Conservation (phyloP, 2,888 invertebrate species). For the Eudemis profundana region DNA sequence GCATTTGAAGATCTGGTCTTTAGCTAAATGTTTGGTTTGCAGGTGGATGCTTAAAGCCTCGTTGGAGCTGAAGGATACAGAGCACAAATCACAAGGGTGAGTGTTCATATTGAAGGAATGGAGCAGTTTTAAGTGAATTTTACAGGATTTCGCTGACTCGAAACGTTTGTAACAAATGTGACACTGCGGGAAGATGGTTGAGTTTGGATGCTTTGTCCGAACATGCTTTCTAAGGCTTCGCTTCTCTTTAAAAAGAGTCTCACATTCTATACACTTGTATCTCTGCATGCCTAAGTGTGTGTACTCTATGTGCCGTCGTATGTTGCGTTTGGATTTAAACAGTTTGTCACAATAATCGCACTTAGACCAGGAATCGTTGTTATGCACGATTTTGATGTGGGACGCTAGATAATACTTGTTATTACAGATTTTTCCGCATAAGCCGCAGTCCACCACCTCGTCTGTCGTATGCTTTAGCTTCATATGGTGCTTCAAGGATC, state of each 20-base stretch:
- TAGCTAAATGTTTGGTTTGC: slow-evolving; percentile 66
- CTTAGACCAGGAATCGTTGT: slow-evolving; percentile 62
- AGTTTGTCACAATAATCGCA: slow-evolving; percentile 75
- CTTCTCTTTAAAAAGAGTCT: slow-evolving; percentile 74
- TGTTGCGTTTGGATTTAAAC: slow-evolving; percentile 74
- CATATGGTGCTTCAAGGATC: slow-evolving; percentile 72
- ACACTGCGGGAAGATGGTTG: slow-evolving; percentile 69
- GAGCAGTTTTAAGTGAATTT: slow-evolving; percentile 70
- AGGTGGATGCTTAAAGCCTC: slow-evolving; percentile 67
- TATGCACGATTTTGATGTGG: slow-evolving; percentile 73
- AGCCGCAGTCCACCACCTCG: slow-evolving; percentile 63
- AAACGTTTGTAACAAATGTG: slow-evolving; percentile 73
- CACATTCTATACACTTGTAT: slow-evolving; percentile 74
- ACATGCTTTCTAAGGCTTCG: slow-evolving; percentile 74
- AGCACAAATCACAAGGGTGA: slow-evolving; percentile 69
- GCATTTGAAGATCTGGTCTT: slow-evolving; percentile 74
- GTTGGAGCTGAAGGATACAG: slow-evolving; percentile 66
- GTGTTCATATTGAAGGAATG: slow-evolving; percentile 76
- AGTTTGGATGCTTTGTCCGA: slow-evolving; percentile 69
- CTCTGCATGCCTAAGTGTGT: slow-evolving; percentile 73
- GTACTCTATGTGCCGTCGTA: slow-evolving; percentile 71
- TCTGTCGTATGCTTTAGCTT: slow-evolving; percentile 72
- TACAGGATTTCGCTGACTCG: slow-evolving; percentile 76
- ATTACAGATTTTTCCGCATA: slow-evolving; percentile 68
- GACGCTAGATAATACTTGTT: slow-evolving; percentile 74